A percentile compares a stretch with the other conserved stretches of the same genome.
Conservation (phyloP, 2,113 vertebrate genomes). For the Loxodonta africana region DNA sequence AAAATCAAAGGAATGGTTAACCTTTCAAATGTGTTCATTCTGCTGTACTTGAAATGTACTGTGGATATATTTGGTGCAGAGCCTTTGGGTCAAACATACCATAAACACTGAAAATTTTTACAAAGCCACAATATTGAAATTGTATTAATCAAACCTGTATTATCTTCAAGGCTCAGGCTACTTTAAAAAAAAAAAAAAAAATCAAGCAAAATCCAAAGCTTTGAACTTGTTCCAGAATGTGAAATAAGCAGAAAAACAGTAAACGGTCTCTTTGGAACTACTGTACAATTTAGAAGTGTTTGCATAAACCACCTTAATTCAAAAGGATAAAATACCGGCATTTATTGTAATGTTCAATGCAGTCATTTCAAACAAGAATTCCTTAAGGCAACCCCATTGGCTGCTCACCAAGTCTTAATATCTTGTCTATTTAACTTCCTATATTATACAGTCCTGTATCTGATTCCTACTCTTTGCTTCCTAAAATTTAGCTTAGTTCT, state of each 20-base stretch:
- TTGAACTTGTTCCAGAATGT: conserved; percentile 88
- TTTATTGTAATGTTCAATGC: conserved; percentile 83
- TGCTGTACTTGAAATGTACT: conserved; percentile 80
- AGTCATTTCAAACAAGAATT: conserved; percentile 86
- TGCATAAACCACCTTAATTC: conserved; percentile 84
- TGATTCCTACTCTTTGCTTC: conserved; percentile 85
- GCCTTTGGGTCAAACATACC: conserved; percentile 83
- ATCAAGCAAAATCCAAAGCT: conserved; percentile 83
- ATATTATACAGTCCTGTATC: conserved; percentile 84
- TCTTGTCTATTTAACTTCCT: conserved; percentile 87
- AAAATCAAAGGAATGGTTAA: conserved; percentile 84
- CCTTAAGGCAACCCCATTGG: conserved; percentile 83
- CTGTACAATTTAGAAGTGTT: conserved; percentile 79
- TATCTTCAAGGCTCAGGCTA: conserved; percentile 86
- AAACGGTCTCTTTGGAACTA: conserved; percentile 85
- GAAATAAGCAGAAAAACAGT: conserved; percentile 85
- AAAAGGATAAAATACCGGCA: conserved; percentile 83
- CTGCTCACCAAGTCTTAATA: conserved; percentile 85
- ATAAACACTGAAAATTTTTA: conserved; percentile 81
- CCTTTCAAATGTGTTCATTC: conserved; percentile 85
- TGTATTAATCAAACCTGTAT: conserved; percentile 85
- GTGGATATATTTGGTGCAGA: conserved; percentile 84
- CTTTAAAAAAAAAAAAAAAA: conserved; percentile 80
- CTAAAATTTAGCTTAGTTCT: conserved; percentile 86
- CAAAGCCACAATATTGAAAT: conserved; percentile 84